Base-by-base conservation (phyloP, 2,888 invertebrate species). In the Hirtodrosophila histrioides region DNA sequence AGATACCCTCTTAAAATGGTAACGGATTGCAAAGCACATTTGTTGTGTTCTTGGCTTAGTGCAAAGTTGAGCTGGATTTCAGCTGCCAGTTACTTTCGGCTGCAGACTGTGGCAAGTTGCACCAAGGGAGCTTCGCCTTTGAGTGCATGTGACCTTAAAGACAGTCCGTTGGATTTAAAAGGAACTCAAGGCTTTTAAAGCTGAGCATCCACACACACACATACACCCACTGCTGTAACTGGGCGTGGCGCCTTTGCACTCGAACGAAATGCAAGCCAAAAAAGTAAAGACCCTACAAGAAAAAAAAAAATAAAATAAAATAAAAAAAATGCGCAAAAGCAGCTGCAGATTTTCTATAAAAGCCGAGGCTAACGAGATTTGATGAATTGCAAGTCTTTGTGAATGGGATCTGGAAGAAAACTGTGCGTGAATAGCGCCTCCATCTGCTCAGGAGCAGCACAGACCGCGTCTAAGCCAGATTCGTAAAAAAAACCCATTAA, bases 301-400 rank as follows among this genome's bases (percentile, higher is more conserved):
- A 31, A 2, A 35, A 70, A 70, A 60, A 75, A 53, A 53, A n/a
- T n/a, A n/a, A n/a, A n/a, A n/a, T n/a, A n/a, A n/a, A n/a, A n/a
- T n/a, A 2, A 35, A 70, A 70, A 60, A 75, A 53, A 53, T 46
- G 51, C 56, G 69, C 61, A 74, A 78, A 86, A 80, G 64, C 69
- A 74, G 62, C 78, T 78, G 62, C 85, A 83, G 80, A 87, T 87
- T 79, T 83, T 82, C 84, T 87, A 78, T 86, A 82, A 87, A 87
- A 87, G 84, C 83, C 74, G 78, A 78, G 61, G 67, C 88, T 83
- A 83, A 83, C 82, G 88, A 83, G 88, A 83, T 83, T 83, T 87
- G 88, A 83, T 83, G 82, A 83, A 83, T 83, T 83, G 82, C 82
- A 76, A 79, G 73, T 86, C 80, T 84, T 86, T 86, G 87, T 81